Percentiles rank a stretch among this genome's conserved stretches.
These are phyloP conservation scores for Tubulanus polymorphus DNA, from an alignment of 2,888 invertebrate genomes.

Conservation along the genomic window DNA sequence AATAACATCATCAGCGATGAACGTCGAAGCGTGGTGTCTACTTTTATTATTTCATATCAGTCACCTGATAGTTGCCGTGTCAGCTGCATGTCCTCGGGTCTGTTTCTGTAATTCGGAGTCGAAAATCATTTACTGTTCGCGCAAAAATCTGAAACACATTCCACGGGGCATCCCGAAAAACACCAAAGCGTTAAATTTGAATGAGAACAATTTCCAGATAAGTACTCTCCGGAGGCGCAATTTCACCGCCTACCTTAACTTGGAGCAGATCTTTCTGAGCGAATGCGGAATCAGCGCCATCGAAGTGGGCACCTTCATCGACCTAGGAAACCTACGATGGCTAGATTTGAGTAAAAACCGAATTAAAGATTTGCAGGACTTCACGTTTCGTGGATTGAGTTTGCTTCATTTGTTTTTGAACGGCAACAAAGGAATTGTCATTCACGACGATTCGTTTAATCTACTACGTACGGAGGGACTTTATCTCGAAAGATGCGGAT, in stretches of 20 bases:
- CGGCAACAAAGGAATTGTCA: slow-evolving; percentile 42
- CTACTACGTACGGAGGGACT: slow-evolving; percentile 44
- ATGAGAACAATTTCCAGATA: slow-evolving; percentile 42
- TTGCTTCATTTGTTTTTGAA: slow-evolving; percentile 47
- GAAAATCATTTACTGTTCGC: slow-evolving; percentile 45
- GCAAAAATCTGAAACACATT: slow-evolving; percentile 38
- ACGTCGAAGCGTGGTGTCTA: too few relatives aligned
- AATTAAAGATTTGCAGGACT: slow-evolving; percentile 39
- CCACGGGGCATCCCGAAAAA: slow-evolving; percentile 43
- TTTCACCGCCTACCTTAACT: slow-evolving; percentile 35
- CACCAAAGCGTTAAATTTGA: slow-evolving; percentile 43
- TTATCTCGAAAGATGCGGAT: slow-evolving; percentile 45
- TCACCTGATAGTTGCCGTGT: too few relatives aligned
- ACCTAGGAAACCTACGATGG: slow-evolving; percentile 43
- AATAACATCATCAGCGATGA: too few relatives aligned
- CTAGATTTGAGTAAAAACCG: slow-evolving; percentile 48
- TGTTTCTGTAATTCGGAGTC: slow-evolving; percentile 47
- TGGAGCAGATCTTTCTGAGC: slow-evolving; percentile 46
- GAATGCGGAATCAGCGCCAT: slow-evolving; percentile 47
- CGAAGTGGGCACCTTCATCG: slow-evolving; percentile 44
- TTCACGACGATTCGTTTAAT: slow-evolving; percentile 37
- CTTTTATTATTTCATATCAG: too few relatives aligned
- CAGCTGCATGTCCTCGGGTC: slow-evolving; percentile 38
- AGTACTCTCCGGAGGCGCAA: slow-evolving; percentile 36
- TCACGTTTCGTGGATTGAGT: slow-evolving; percentile 43